Conservation (phyloP, 1,140 invertebrate genomes). For the Dolichoris vasculosae region DNA sequence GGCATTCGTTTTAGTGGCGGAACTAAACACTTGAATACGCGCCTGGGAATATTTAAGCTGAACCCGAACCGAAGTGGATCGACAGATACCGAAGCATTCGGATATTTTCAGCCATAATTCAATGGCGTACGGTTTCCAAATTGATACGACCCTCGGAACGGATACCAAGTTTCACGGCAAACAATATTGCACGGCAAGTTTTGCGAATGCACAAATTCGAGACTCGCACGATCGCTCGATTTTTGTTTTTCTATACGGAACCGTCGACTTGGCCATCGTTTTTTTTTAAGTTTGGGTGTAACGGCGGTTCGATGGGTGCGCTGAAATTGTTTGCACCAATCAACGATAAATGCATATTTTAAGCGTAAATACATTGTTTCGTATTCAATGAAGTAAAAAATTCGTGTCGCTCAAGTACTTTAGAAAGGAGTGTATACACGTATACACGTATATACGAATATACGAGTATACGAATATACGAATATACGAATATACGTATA, state of each 20-base stretch:
- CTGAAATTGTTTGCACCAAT: neutral
- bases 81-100: too few relatives aligned
- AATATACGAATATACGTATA: neutral
- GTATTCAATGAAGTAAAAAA: neutral
- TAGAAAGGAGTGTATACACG: neutral
- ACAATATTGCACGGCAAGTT: too few relatives aligned
- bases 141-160: too few relatives aligned
- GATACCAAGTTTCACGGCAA: too few relatives aligned
- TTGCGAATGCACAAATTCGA: too few relatives aligned
- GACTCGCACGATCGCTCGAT: too few relatives aligned
- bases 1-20: neutral
- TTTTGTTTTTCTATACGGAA: too few relatives aligned
- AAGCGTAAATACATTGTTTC: neutral
- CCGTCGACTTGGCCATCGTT: neutral
- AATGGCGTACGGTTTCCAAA: too few relatives aligned
- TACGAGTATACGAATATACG: neutral
- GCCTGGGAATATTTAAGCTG: neutral
- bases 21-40: neutral
- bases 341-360: neutral
- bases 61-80: neutral
- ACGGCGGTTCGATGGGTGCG: neutral
- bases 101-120: too few relatives aligned
- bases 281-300: neutral
- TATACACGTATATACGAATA: neutral
- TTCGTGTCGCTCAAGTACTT: neutral